A percentile compares a stretch with the other conserved stretches of the same genome.
phyloP scores from a whole-genome alignment of 2,113 vertebrate species.

The Pluvianellus socialis region DNA sequence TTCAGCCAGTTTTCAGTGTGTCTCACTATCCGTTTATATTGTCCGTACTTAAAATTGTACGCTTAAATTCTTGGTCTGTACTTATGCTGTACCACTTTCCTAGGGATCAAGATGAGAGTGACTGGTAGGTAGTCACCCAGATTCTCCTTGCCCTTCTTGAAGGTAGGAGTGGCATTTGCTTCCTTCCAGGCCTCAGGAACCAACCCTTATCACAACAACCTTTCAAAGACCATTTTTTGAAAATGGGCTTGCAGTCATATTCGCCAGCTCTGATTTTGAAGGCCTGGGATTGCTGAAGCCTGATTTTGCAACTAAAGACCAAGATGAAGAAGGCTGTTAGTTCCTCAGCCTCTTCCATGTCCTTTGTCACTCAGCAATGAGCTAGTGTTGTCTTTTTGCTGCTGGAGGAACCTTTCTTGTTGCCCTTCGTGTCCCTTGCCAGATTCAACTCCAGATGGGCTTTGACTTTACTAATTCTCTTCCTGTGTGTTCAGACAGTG shows the following conservation, averaged over 20 bases:
- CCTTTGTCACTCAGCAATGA: not conserved
- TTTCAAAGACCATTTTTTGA: not conserved
- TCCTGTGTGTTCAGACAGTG: not conserved
- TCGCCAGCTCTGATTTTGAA: not conserved
- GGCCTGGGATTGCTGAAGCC: not conserved
- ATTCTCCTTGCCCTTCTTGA: not conserved
- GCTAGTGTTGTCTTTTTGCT: not conserved
- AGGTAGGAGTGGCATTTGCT: not conserved
- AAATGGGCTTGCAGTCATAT: not conserved
- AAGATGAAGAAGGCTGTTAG: not conserved
- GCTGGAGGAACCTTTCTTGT: not conserved
- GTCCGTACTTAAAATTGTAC: not conserved
- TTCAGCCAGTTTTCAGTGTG: not conserved
- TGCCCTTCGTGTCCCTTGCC: not conserved
- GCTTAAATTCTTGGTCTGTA: not conserved
- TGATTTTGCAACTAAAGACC: fast-evolving
- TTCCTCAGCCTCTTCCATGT: not conserved
- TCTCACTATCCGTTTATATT: not conserved
- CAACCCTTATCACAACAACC: not conserved
- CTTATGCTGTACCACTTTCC: not conserved
- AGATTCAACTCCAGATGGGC: not conserved
- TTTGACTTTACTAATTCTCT: not conserved
- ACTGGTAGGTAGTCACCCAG: not conserved
- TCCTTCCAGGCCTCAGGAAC: not conserved
- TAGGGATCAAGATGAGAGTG: not conserved